These are phyloP conservation scores for Bos indicus DNA, from an alignment of 2,113 vertebrate species.

Conservation along the genomic window DNA sequence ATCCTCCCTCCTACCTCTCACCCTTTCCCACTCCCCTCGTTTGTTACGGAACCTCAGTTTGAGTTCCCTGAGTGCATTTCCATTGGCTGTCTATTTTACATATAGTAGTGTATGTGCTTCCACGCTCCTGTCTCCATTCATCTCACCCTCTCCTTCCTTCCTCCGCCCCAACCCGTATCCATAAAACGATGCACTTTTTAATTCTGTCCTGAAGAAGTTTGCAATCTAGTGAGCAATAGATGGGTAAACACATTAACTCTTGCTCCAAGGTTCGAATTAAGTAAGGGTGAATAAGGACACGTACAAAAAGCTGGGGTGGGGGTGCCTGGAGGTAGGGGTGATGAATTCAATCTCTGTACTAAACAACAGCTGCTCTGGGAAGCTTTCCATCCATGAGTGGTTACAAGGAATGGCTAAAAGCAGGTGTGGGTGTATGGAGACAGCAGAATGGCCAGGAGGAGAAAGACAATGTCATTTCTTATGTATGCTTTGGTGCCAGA, in stretches of 20 bases:
- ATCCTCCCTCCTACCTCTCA: background rate
- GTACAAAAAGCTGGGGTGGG: background rate
- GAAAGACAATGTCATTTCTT: background rate
- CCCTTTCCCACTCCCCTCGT: background rate
- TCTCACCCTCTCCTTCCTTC: background rate
- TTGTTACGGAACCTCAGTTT: background rate
- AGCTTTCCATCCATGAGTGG: background rate
- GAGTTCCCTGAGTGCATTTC: background rate
- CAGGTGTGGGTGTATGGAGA: background rate
- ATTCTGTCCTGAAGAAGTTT: background rate
- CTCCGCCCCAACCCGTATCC: background rate
- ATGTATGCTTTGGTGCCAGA: background rate
- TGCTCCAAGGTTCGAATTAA: background rate
- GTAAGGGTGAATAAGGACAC: conserved; percentile 26
- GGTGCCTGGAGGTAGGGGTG: background rate
- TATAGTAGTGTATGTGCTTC: background rate
- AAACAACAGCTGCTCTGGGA: conserved; percentile 41
- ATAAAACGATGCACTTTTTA: background rate
- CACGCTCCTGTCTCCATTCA: background rate
- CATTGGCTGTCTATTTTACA: background rate
- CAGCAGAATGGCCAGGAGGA: background rate
- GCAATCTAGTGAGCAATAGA: background rate
- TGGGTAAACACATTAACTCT: conserved; percentile 24
- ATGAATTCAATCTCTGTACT: conserved; percentile 21
- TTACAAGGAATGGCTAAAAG: background rate